A percentile compares a stretch with the other conserved stretches of the same genome.
Evolutionary conservation across 2,113 vertebrate species (phyloP).

Genomic region (Tympanuchus pallidicinctus): DNA sequence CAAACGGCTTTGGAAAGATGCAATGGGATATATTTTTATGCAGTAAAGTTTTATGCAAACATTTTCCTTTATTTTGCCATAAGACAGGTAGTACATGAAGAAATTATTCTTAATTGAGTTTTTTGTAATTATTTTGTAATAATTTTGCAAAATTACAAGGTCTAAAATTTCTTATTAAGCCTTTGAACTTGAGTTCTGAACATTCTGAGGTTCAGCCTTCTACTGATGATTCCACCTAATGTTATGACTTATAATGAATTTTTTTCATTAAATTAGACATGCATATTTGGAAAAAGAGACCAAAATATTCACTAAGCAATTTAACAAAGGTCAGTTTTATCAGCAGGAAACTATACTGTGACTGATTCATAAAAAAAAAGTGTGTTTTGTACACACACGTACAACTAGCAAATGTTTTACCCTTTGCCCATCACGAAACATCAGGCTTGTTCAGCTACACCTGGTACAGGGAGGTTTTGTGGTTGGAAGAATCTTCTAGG

Average conservation of each 20-base stretch:
- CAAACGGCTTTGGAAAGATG: background rate
- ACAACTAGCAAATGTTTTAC: background rate
- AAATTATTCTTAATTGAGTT: background rate
- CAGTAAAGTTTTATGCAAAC: background rate
- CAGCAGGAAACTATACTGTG: background rate
- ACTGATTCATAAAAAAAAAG: background rate
- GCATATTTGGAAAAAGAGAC: background rate
- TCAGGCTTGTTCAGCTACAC: background rate
- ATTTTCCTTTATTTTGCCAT: background rate
- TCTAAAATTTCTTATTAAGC: background rate
- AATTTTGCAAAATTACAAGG: background rate
- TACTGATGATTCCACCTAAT: background rate
- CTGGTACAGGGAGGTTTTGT: background rate
- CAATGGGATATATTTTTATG: background rate
- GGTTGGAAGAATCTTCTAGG: background rate
- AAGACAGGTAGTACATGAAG: background rate
- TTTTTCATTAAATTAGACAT: background rate
- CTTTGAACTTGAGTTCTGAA: background rate
- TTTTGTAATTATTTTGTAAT: background rate
- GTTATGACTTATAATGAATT: background rate
- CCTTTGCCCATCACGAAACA: background rate
- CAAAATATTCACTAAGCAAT: background rate
- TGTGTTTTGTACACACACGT: background rate
- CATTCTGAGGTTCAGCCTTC: background rate
- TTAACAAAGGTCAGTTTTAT: constrained; percentile 7